Percentiles rank a stretch among this genome's conserved stretches.
Evolutionary conservation across 2,888 invertebrate genomes (phyloP).

Genomic region (Anaspis maculata): DNA sequence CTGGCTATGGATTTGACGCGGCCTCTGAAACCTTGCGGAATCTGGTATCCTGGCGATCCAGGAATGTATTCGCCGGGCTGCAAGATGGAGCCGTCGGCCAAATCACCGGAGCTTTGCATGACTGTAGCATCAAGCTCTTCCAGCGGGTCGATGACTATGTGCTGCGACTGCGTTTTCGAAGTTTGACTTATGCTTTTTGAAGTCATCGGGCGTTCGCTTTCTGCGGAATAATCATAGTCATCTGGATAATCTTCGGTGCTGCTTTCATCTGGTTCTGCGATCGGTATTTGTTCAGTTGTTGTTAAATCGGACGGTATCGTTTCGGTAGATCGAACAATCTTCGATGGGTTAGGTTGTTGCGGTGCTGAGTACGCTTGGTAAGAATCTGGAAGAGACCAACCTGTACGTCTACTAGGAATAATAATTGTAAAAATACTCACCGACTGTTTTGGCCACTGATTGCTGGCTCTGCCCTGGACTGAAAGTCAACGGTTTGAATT

Average conservation of each 20-base stretch:
- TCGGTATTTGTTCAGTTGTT: neutral
- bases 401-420: too few species aligned
- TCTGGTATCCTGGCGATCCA: slow-evolving; percentile 51
- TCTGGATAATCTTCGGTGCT: slow-evolving; percentile 38
- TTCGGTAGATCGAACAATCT: too few species aligned
- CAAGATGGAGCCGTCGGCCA: slow-evolving; percentile 51
- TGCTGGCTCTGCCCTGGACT: slow-evolving; percentile 5
- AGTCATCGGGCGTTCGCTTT: too few species aligned
- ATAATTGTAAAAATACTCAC: too few species aligned
- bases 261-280: too few species aligned
- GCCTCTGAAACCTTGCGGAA: slow-evolving; percentile 62
- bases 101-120: slow-evolving; percentile 48
- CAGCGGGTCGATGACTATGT: slow-evolving; percentile 52
- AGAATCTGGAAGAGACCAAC: too few species aligned
- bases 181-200: slow-evolving; percentile 27
- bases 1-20: slow-evolving; percentile 56
- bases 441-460: too few species aligned
- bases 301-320: too few species aligned
- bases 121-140: slow-evolving; percentile 52
- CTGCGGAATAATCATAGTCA: slow-evolving; percentile 45
- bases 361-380: too few species aligned
- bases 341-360: too few species aligned
- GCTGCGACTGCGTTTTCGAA: slow-evolving; percentile 49
- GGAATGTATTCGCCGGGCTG: slow-evolving; percentile 60
- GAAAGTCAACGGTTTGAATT: slow-evolving; percentile 10